Evolutionary conservation across 2,888 invertebrate species (phyloP), one percentile per base, ranked within the genome.

Genomic region (Marasmarcha lunaedactyla): DNA sequence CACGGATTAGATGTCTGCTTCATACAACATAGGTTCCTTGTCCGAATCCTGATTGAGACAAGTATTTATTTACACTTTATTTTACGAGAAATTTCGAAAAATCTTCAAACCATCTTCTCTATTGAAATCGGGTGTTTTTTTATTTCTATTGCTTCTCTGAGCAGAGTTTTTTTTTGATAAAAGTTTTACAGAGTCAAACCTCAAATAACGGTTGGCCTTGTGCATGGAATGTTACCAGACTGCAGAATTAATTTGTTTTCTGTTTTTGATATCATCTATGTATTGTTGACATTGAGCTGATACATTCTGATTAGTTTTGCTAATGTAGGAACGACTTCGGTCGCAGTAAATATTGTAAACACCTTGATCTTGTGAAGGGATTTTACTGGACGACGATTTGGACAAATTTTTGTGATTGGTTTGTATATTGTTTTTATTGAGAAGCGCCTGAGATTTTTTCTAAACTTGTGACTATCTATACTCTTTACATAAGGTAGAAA

Each of bases 91-190:
- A n/a, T n/a, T n/a, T n/a, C n/a, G n/a, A n/a, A n/a, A n/a, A 11
- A 15, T 30, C 33, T 40, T 35, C 35, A 40, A 40, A 40, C 35
- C 30, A 36, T 30, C 35, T 35, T 26, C 27, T 35, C 9, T 11
- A 20, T 15, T 15, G 34, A 34, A 34, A 12, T 34, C n/a, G 34
- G 34, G 14, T 34, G 34, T 34, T 34, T 34, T 34, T 34, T 34
- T 12, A 34, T 34, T 34, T 34, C 34, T 2, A 34, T 34, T 1
- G 34, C 13, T 34, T 34, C 34, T 13, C 34, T 11, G n/a, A 34
- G 1, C 34, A 34, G 11, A 11, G 12, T 34, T 12, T 34, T 13
- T 12, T 34, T 34, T 34, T 11, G 12, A 11, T 12, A 11, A 13
- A 13, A 34, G 9, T 34, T 34, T 11, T 12, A 14, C 12, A 12